Evolutionary conservation across 2,797 vertebrate genomes (phyloP).

Genomic region (Halcyon chelicuti): DNA sequence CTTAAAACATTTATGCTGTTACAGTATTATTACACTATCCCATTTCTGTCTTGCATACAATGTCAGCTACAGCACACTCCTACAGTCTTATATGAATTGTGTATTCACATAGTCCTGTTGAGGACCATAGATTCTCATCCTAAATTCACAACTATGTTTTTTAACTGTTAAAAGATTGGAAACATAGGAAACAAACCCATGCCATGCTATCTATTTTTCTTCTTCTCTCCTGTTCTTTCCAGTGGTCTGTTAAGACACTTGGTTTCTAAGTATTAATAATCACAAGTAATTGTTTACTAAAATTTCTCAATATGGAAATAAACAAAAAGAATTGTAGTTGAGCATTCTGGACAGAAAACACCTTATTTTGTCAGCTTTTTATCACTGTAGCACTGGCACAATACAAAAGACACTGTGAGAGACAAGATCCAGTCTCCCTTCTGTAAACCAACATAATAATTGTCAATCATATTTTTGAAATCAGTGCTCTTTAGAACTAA

Average conservation of each 20-base stretch:
- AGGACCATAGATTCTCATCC: neutral
- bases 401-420: neutral
- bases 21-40: neutral
- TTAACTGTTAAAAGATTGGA: neutral
- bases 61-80: neutral
- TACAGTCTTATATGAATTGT: neutral
- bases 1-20: neutral
- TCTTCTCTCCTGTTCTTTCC: neutral
- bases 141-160: neutral
- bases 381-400: neutral
- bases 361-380: neutral
- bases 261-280: neutral
- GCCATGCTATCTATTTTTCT: neutral
- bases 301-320: neutral
- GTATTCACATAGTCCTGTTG: neutral
- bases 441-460: neutral
- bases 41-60: neutral
- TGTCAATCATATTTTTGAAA: neutral
- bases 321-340: neutral
- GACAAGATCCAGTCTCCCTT: neutral
- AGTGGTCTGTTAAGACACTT: neutral
- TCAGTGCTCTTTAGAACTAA: conserved; percentile 32
- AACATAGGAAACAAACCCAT: neutral
- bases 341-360: neutral
- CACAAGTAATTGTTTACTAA: neutral